phyloP scores from a whole-genome alignment of 2,113 vertebrate genomes.

The Brachyhypopomus occidentalis region DNA sequence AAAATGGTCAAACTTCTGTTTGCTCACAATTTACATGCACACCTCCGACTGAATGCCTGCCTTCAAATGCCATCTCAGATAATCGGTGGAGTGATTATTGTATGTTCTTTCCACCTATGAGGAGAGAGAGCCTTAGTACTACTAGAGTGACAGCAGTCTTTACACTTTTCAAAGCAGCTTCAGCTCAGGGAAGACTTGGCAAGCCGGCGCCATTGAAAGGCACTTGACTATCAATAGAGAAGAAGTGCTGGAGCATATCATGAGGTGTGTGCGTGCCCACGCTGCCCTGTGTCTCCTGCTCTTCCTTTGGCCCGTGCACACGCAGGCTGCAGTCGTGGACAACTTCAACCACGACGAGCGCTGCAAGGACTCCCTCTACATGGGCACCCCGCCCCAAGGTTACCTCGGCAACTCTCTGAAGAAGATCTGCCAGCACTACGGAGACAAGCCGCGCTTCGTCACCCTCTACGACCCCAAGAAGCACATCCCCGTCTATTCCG shows the following conservation, averaged over 20 bases:
- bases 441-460: conserved; percentile 65
- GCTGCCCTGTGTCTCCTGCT: not conserved
- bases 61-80: not conserved
- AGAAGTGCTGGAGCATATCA: conserved; percentile 17
- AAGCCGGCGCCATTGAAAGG: not conserved
- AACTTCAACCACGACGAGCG: conserved; percentile 69
- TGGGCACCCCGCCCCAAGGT: conserved; percentile 70
- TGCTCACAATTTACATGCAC: conserved; percentile 9
- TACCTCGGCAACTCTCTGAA: conserved; percentile 62
- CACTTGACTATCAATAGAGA: not conserved
- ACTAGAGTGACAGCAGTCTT: not conserved
- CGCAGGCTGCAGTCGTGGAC: conserved; percentile 60
- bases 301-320: conserved; percentile 19
- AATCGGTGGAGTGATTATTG: not conserved
- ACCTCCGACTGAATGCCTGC: not conserved
- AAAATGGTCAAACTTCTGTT: conserved; percentile 2
- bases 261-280: conserved; percentile 34
- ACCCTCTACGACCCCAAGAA: conserved; percentile 67
- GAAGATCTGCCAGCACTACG: conserved; percentile 71
- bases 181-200: not conserved
- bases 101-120: conserved; percentile 20
- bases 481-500: conserved; percentile 70
- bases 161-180: not conserved
- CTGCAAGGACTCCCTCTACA: conserved; percentile 70
- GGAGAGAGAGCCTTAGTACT: not conserved